Evolutionary conservation across 2,888 invertebrate species (phyloP).

Genomic region (Exocentrus adspersus): DNA sequence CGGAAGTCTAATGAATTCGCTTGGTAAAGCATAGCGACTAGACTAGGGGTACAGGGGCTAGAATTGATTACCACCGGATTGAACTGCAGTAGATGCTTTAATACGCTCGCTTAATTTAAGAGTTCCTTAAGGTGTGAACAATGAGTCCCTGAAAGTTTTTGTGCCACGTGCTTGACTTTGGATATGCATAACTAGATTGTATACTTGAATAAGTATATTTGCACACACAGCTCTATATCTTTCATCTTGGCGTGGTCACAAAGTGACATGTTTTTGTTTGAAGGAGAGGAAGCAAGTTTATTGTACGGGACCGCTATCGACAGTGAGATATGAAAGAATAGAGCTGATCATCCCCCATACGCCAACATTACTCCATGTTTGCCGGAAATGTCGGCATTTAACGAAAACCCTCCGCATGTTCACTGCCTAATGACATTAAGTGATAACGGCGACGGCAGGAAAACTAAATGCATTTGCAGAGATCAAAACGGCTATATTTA

Average conservation of each 20-base stretch:
- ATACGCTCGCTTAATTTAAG: slow-evolving; percentile 30
- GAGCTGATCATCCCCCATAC: neutral
- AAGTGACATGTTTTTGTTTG: too few relatives aligned
- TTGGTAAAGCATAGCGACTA: neutral
- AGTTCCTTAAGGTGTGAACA: slow-evolving; percentile 27
- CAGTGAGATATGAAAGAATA: neutral
- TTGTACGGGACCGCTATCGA: too few relatives aligned
- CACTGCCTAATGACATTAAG: neutral
- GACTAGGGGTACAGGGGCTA: slow-evolving; percentile 32
- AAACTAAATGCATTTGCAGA: neutral
- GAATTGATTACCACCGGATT: slow-evolving; percentile 47
- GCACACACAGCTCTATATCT: neutral
- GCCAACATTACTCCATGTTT: neutral
- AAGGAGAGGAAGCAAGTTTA: too few relatives aligned
- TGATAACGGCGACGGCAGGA: neutral
- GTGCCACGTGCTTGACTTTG: slow-evolving; percentile 1
- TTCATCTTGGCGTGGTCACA: neutral
- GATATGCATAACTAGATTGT: slow-evolving; percentile 1
- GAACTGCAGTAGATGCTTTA: slow-evolving; percentile 29
- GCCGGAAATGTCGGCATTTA: neutral
- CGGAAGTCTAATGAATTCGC: too few relatives aligned
- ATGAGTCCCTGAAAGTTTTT: neutral
- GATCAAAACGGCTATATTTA: slow-evolving; percentile 12
- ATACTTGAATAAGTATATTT: slow-evolving; percentile 1
- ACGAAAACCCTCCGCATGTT: neutral